Percentiles rank a stretch among this genome's conserved stretches.
phyloP scores from a whole-genome alignment of 2,797 vertebrate genomes.

The Miichthys miiuy region DNA sequence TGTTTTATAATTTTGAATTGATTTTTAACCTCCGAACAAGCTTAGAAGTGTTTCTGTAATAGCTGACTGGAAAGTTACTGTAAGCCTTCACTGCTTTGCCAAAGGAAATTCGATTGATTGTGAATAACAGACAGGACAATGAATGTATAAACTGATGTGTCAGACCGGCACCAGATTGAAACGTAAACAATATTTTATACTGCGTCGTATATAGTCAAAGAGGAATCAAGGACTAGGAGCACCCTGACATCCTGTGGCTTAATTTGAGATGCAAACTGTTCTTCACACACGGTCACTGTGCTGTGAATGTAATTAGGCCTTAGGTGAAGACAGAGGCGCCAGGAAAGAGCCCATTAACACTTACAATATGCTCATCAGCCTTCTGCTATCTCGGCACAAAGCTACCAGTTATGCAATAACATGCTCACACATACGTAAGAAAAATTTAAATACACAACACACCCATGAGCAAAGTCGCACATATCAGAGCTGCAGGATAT shows the following conservation, averaged over 20 bases:
- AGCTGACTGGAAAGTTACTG: not conserved
- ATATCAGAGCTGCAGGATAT: constrained; percentile 38
- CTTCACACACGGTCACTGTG: not conserved
- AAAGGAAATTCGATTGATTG: not conserved
- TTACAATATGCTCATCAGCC: constrained; percentile 53
- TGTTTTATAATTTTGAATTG: not conserved
- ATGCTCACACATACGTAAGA: constrained; percentile 16
- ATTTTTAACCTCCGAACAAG: constrained; percentile 4
- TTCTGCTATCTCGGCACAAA: constrained; percentile 56
- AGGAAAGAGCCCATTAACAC: constrained; percentile 47
- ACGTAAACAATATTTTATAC: not conserved
- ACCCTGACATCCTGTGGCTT: not conserved
- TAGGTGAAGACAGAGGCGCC: constrained; percentile 38
- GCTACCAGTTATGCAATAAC: constrained; percentile 19
- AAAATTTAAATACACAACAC: constrained; percentile 28
- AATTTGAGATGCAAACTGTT: constrained; percentile 9
- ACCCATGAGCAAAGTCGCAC: constrained; percentile 2
- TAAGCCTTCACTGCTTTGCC: not conserved
- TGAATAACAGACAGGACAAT: not conserved
- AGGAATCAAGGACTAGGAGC: not conserved
- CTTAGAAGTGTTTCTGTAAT: not conserved
- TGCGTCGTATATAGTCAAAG: not conserved
- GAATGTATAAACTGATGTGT: not conserved
- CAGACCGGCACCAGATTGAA: not conserved
- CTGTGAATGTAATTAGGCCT: constrained; percentile 34